Base-by-base conservation (phyloP, 2,113 vertebrate species). In the Myotis yumanensis region DNA sequence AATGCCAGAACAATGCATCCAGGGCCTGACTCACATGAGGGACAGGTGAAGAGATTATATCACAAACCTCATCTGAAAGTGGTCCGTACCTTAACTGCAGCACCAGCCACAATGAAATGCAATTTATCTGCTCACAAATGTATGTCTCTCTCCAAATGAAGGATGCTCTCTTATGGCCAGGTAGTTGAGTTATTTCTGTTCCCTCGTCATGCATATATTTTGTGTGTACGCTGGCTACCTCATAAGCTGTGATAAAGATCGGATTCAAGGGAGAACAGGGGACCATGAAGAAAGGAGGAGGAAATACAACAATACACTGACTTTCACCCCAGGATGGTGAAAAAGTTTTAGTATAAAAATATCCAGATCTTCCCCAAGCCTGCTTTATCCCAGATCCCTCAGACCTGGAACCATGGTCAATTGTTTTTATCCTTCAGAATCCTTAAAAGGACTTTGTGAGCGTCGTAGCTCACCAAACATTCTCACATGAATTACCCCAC, bases 321-420 rank as follows among this genome's bases (percentile, higher is more conserved):
- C 20, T 11, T 66, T 68, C n/a, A 51, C 75, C 57, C 86, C 75
- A 28, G 48, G 37, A 57, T 66, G 73, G 5, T 57, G 57, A 25
- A 7, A n/a, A 71, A 66, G 54, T 28, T 7, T 46, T 28, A 40
- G 30, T 16, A 48, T 57, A 28, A 90, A 79, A 69, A 28, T 7
- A 72, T 15, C 5, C 1, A 0, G 7, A 28, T 17, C 35, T 37
- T 12, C 12, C 51, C 7, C 40, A 71, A 3, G 1, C 25, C 48
- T 77, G 52, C 54, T 82, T 62, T 46, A 22, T 17, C 11, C 32
- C 20, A 64, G 43, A 22, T 48, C 15, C 16, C 2, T 17, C 11
- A 52, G 35, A 66, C 20, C 68, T 28, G 20, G 43, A 30, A 54
- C 30, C 22, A 16, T 20, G 2, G 0, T 3, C 59, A 11, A n/a